Conservation (phyloP, 2,888 invertebrate species). For the Criorhina ranunculi region DNA sequence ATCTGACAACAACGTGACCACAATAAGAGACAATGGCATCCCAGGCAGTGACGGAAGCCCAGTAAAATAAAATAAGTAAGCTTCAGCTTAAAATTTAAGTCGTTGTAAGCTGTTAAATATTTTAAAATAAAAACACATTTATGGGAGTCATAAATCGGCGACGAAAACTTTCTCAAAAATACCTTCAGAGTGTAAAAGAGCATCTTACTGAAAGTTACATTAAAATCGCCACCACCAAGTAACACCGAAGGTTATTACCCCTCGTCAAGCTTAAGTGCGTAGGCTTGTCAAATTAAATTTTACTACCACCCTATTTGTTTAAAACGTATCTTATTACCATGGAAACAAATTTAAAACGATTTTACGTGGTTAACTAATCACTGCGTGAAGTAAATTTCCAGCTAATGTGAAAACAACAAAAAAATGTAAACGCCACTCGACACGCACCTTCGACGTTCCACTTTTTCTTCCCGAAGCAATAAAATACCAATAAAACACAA, state of each 20-base stretch:
- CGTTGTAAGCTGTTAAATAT: no score
- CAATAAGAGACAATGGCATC: no score
- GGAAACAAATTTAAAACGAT: constrained; percentile 46
- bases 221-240: constrained; percentile 19
- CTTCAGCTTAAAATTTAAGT: no score
- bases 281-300: constrained; percentile 52
- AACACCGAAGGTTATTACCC: neutral
- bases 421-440: constrained; percentile 63
- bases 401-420: constrained; percentile 26
- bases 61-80: no score
- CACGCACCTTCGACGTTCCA: constrained; percentile 20
- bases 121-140: no score
- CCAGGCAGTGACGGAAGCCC: no score
- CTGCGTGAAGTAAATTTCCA: constrained; percentile 32
- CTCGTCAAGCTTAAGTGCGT: constrained; percentile 1
- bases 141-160: no score
- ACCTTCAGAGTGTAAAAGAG: no score
- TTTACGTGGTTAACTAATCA: constrained; percentile 42
- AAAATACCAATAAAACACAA: constrained; percentile 71
- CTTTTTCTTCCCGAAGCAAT: constrained; percentile 53
- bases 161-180: no score
- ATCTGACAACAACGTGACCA: no score
- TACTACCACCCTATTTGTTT: constrained; percentile 26
- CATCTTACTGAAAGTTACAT: no score
- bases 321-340: constrained; percentile 57